A percentile compares a stretch with the other conserved stretches of the same genome.
Conservation (phyloP, 2,888 invertebrate species). For the Netelia virgata region DNA sequence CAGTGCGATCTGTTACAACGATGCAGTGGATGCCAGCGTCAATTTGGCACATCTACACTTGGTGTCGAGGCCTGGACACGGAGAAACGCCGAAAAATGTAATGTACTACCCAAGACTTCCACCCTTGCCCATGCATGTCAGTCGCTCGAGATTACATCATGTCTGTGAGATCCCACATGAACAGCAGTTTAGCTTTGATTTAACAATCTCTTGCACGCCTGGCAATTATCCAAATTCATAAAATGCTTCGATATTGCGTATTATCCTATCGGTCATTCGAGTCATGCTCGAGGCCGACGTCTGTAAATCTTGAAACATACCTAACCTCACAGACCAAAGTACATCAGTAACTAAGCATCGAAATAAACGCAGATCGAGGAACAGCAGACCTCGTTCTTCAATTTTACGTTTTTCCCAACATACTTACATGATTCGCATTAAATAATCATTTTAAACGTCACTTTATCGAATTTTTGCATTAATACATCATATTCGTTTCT, state of each 20-base stretch:
- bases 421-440: too few relatives aligned
- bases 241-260: background rate
- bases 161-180: conserved; percentile 12
- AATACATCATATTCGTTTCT: too few relatives aligned
- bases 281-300: background rate
- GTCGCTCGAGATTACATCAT: conserved; percentile 80
- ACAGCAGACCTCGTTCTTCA: too few relatives aligned
- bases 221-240: conserved; percentile 4
- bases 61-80: conserved; percentile 77
- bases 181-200: conserved; percentile 21
- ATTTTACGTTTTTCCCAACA: background rate
- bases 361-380: too few relatives aligned
- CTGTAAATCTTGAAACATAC: background rate
- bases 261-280: conserved; percentile 11
- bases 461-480: too few relatives aligned
- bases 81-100: conserved; percentile 79
- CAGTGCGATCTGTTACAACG: conserved; percentile 72
- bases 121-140: conserved; percentile 14
- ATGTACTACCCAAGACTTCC: conserved; percentile 61
- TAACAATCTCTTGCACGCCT: background rate
- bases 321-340: conserved; percentile 48
- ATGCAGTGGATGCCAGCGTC: conserved; percentile 75
- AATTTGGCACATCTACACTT: conserved; percentile 72
- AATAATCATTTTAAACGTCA: too few relatives aligned
- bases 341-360: background rate